A percentile compares a stretch with the other conserved stretches of the same genome.
Conservation (phyloP, 2,797 vertebrate species). For the Pristis pectinata region DNA sequence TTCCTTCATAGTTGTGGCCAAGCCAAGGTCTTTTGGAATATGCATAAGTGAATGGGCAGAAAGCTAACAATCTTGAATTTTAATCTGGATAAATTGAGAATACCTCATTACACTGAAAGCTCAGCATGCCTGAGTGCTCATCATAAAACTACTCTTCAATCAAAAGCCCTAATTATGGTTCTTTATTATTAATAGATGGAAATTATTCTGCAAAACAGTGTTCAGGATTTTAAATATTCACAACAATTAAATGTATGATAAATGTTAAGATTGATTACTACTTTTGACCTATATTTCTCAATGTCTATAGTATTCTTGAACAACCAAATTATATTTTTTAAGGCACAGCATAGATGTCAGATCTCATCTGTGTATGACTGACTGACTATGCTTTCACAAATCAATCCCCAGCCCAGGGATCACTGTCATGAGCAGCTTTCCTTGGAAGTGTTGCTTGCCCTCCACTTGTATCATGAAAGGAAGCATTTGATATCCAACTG, state of each 20-base stretch:
- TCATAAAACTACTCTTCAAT: background rate
- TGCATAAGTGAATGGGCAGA: background rate
- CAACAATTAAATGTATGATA: background rate
- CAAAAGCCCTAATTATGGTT: background rate
- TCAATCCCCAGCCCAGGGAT: background rate
- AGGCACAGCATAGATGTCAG: background rate
- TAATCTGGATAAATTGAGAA: background rate
- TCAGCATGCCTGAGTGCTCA: background rate
- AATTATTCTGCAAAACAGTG: background rate
- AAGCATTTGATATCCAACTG: background rate
- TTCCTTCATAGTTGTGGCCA: background rate
- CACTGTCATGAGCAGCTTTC: background rate
- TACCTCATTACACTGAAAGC: background rate
- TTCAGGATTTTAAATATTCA: background rate
- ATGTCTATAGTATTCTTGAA: background rate
- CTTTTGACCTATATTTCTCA: background rate
- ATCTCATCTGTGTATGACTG: background rate
- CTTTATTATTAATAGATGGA: background rate
- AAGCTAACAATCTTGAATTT: background rate
- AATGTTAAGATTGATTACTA: background rate
- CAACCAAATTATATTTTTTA: background rate
- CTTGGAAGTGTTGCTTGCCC: background rate
- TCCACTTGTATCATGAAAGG: background rate
- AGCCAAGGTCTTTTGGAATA: background rate
- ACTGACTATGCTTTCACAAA: background rate